Evolutionary conservation across 2,888 invertebrate genomes (phyloP).

Genomic region (Drosophila rellima): DNA sequence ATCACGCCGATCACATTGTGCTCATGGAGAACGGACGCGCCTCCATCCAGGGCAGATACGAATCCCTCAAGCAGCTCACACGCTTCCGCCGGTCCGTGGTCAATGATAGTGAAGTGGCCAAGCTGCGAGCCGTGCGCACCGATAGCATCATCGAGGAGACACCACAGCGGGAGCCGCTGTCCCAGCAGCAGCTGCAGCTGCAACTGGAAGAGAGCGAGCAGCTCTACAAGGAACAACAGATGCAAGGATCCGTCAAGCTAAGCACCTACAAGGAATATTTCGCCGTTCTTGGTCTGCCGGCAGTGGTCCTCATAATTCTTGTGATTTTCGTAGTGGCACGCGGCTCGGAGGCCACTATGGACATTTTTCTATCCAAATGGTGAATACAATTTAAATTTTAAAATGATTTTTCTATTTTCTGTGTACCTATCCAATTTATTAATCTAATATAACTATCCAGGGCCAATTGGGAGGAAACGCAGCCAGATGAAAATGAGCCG

Average conservation of each 20-base stretch:
- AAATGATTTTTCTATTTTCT: too few species aligned
- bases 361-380: slow-evolving; percentile 92
- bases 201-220: slow-evolving; percentile 85
- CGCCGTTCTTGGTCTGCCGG: slow-evolving; percentile 86
- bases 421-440: too few species aligned
- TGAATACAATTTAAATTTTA: slow-evolving; percentile 68
- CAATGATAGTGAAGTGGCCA: slow-evolving; percentile 74
- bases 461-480: slow-evolving; percentile 85
- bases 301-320: slow-evolving; percentile 78
- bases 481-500: slow-evolving; percentile 63
- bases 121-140: slow-evolving; percentile 61
- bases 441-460: slow-evolving; percentile 48
- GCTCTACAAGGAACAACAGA: slow-evolving; percentile 87
- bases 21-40: slow-evolving; percentile 86
- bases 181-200: slow-evolving; percentile 88
- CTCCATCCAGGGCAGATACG: slow-evolving; percentile 82
- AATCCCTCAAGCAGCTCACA: slow-evolving; percentile 86
- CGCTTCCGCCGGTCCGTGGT: slow-evolving; percentile 85
- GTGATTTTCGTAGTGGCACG: slow-evolving; percentile 88
- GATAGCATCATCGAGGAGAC: slow-evolving; percentile 77
- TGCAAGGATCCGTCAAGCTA: slow-evolving; percentile 88
- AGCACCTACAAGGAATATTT: slow-evolving; percentile 88
- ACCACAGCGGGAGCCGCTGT: slow-evolving; percentile 64
- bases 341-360: slow-evolving; percentile 88
- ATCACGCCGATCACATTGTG: slow-evolving; percentile 87